These are phyloP conservation scores for Phyllopteryx taeniolatus DNA, from an alignment of 2,113 vertebrate species.

Conservation along the genomic window DNA sequence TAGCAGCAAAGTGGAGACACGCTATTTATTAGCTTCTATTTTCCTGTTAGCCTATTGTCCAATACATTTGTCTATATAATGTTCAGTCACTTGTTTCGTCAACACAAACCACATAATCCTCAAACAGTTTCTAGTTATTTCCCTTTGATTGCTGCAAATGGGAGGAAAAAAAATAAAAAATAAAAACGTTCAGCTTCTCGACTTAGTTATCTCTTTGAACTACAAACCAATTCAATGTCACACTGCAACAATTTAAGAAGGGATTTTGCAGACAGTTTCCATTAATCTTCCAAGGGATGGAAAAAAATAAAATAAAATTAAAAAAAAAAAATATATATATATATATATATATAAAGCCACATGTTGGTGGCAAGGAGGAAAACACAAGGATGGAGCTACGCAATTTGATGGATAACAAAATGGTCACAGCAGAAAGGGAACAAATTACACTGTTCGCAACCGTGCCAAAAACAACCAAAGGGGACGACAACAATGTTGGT, in stretches of 20 bases:
- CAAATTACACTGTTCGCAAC: slow-evolving; percentile 53
- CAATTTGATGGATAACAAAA: slow-evolving; percentile 62
- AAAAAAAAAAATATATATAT: no score
- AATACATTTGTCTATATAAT: neutral
- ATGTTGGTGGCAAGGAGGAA: slow-evolving; percentile 35
- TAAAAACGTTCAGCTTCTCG: neutral
- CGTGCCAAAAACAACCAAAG: slow-evolving; percentile 45
- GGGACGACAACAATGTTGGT: slow-evolving; percentile 21
- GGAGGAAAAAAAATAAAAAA: neutral
- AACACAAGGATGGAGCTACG: slow-evolving; percentile 33
- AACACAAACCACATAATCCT: neutral
- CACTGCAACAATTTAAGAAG: slow-evolving; percentile 38
- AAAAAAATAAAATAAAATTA: neutral
- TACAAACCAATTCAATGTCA: slow-evolving; percentile 30
- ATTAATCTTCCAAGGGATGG: slow-evolving; percentile 55
- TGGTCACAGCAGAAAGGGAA: slow-evolving; percentile 57
- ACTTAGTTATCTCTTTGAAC: slow-evolving; percentile 29
- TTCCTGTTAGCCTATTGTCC: neutral
- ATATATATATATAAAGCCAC: slow-evolving; percentile 29
- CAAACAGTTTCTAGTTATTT: neutral
- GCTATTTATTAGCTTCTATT: neutral
- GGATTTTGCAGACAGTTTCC: slow-evolving; percentile 34
- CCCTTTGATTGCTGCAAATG: neutral
- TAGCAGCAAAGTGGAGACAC: no score
- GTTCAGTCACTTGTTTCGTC: neutral